Conservation (phyloP, 2,888 invertebrate genomes). For the Agonopterix alstromeriana region DNA sequence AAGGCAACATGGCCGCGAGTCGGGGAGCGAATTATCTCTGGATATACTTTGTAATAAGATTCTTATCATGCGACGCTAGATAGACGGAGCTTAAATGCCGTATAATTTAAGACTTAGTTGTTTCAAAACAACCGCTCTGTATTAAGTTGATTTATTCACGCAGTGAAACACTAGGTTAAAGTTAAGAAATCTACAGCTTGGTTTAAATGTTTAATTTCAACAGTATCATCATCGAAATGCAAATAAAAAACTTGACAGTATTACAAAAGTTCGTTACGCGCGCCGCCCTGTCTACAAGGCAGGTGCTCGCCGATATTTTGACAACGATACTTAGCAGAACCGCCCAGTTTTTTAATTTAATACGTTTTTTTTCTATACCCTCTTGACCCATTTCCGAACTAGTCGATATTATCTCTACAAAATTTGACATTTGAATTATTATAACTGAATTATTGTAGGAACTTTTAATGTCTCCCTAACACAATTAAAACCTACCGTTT, state of each 20-base stretch:
- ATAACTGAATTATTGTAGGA: conserved; percentile 26
- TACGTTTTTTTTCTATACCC: conserved; percentile 45
- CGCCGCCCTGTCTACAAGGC: conserved; percentile 61
- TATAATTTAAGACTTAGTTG: conserved; percentile 19
- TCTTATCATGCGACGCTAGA: conserved; percentile 30
- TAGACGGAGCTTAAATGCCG: conserved; percentile 23
- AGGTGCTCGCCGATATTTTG: conserved; percentile 72
- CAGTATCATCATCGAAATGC: no score
- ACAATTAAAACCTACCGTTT: conserved; percentile 13
- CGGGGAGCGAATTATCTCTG: conserved; percentile 62
- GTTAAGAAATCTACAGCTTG: no score
- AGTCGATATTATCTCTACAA: conserved; percentile 44
- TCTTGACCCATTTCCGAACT: conserved; percentile 60
- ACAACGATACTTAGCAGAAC: conserved; percentile 72
- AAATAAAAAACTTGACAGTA: conserved; percentile 4
- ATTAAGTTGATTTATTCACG: not conserved
- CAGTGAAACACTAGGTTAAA: no score
- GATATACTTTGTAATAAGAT: conserved; percentile 43
- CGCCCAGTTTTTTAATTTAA: conserved; percentile 60
- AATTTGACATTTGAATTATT: conserved; percentile 43
- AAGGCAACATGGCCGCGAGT: conserved; percentile 68
- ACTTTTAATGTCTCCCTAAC: conserved; percentile 24
- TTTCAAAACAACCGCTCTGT: conserved; percentile 2
- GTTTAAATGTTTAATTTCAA: no score
- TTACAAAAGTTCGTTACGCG: conserved; percentile 51